Conservation (phyloP, 2,113 vertebrate species). For the Oncorhynchus mykiss region DNA sequence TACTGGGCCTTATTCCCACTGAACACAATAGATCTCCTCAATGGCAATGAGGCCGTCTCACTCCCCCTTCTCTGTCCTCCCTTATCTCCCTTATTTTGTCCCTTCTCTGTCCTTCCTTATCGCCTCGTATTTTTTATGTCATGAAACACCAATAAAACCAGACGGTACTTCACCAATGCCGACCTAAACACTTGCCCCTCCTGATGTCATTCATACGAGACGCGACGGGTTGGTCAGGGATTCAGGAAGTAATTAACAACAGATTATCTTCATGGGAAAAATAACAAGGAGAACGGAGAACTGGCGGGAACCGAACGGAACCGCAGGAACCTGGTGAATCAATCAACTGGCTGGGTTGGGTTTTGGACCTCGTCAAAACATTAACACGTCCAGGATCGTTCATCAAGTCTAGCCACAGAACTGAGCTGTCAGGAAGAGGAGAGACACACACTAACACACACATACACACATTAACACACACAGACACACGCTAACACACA, state of each 20-base stretch:
- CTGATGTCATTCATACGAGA: slow-evolving; percentile 14
- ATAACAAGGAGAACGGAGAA: not conserved
- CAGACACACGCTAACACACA: not conserved
- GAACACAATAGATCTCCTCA: slow-evolving; percentile 34
- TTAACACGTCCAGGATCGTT: not conserved
- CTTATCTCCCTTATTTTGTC: not conserved
- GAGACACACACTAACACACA: not conserved
- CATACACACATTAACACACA: not conserved
- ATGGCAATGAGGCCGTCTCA: not conserved
- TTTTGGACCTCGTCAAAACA: not conserved
- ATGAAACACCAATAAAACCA: slow-evolving; percentile 32
- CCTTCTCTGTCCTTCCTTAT: not conserved
- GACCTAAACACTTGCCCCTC: not conserved
- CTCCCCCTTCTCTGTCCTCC: slow-evolving; percentile 5
- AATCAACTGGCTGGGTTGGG: not conserved
- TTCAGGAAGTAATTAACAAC: slow-evolving; percentile 24
- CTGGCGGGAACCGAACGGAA: not conserved
- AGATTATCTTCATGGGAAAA: slow-evolving; percentile 13
- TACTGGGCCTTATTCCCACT: slow-evolving; percentile 54
- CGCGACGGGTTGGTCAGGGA: not conserved
- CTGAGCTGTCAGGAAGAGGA: not conserved
- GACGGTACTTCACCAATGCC: not conserved
- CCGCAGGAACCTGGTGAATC: not conserved
- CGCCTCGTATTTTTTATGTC: not conserved
- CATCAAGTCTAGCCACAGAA: not conserved